Base-by-base conservation (phyloP, 2,113 vertebrate genomes). In the Oreotrochilus melanogaster region DNA sequence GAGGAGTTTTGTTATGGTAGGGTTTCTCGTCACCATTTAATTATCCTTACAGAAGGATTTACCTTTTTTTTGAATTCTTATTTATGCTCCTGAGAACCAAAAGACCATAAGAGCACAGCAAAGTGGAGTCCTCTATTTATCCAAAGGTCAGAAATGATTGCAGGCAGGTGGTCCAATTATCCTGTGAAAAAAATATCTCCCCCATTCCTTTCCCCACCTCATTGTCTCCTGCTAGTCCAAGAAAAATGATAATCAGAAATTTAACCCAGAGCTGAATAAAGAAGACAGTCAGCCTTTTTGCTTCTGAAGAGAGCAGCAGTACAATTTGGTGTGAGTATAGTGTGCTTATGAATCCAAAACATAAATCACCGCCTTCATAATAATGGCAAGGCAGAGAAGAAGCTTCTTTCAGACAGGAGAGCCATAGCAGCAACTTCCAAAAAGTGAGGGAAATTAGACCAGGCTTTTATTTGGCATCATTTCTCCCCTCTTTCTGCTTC, bases 31-130 rank as follows among this genome's bases (percentile, higher is more conserved):
- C 58, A 73, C 30, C 16, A 70, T 95, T 96, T 93, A 94, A 97
- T 96, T 96, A 90, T 51, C 30, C 14, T 93, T 92, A 85, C 24
- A 65, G 43, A 80, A 53, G 81, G 62, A 92, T 96, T 90, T 78
- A 89, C n/a, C 19, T 71, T 91, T 87, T 92, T 87, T 74, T 48
- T 6, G 88, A 50, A 39, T 39, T 75, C 51, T 73, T 92, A 89
- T 93, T 95, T 93, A 73, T 71, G 42, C 42, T 86, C 7, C 10
- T 37, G 14, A 91, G 75, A 47, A n/a, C 18, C 91, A 69, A 94
- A 96, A 76, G 67, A 80, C 65, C 1, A 0, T n/a, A 39, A 3
- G 5, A 93, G 31, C 5, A 0, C 47, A 65, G 62, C 27, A 65
- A 89, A 88, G 30, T 73, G 45, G 53, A 94, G 72, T 73, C 51